A percentile compares a stretch with the other conserved stretches of the same genome.
phyloP scores from a whole-genome alignment of 2,888 invertebrate genomes.

The Lithophane semibrunnea region DNA sequence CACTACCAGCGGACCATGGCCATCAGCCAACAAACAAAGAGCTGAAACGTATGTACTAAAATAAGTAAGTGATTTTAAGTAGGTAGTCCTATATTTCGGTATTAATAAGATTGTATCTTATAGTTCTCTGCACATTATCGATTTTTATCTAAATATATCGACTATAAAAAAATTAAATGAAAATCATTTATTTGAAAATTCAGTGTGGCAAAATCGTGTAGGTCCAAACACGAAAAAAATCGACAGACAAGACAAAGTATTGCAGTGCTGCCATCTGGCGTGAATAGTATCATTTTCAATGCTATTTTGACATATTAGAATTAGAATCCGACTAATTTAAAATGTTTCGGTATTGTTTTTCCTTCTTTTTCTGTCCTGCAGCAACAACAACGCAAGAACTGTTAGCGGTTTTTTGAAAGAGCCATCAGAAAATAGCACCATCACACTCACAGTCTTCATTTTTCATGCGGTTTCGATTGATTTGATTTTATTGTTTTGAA shows the following conservation, averaged over 20 bases:
- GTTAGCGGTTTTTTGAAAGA: neutral
- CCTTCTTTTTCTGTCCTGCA: constrained; percentile 34
- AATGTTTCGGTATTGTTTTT: neutral
- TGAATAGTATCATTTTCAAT: neutral
- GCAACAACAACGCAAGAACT: neutral
- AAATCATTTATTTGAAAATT: neutral
- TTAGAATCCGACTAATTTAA: constrained; percentile 18
- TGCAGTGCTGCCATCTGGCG: constrained; percentile 46
- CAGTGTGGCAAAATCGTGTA: neutral
- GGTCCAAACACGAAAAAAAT: neutral
- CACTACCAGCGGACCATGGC: too few species aligned
- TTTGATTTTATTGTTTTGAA: constrained; percentile 61
- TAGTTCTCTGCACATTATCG: too few species aligned
- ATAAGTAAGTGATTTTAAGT: too few species aligned
- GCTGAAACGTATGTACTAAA: too few species aligned
- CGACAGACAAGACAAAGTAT: neutral
- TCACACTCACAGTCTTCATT: constrained; percentile 1
- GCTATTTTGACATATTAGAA: constrained; percentile 29
- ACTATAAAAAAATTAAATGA: too few species aligned
- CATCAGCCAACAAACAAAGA: too few species aligned
- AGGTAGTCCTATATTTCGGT: too few species aligned
- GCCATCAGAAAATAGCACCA: constrained; percentile 11
- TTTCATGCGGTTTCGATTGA: constrained; percentile 43
- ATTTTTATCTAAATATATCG: too few species aligned
- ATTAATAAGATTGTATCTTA: too few species aligned